Evolutionary conservation across 2,888 invertebrate genomes (phyloP).

Genomic region (Balanococcus diminutus): DNA sequence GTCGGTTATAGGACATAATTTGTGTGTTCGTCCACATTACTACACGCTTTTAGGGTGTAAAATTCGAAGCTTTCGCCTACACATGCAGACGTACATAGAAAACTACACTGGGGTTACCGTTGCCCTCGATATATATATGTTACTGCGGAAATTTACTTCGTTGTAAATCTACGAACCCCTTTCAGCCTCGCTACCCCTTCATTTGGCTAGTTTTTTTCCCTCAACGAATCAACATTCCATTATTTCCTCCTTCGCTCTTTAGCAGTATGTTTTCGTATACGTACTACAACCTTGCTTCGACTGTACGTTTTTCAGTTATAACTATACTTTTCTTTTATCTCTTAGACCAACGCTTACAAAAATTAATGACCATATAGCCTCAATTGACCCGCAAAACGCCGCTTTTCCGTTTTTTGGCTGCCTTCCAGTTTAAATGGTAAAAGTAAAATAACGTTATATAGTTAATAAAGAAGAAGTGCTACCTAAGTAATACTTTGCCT

Average conservation of each 20-base stretch:
- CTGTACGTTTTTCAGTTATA: conserved; percentile 30
- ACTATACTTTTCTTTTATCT: conserved; percentile 36
- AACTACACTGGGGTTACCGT: conserved; percentile 3
- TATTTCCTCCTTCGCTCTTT: conserved; percentile 21
- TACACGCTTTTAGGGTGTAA: conserved; percentile 23
- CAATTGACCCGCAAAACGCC: conserved; percentile 38
- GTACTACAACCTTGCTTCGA: conserved; percentile 14
- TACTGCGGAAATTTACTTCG: conserved; percentile 38
- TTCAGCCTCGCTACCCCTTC: background rate
- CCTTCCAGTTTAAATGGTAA: conserved; percentile 6
- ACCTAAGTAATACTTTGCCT: conserved; percentile 25
- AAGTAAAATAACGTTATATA: conserved; percentile 19
- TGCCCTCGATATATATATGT: conserved; percentile 16
- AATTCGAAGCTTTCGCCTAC: background rate
- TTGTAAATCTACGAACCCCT: background rate
- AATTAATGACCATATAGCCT: conserved; percentile 42
- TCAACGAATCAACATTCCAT: conserved; percentile 38
- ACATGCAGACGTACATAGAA: background rate
- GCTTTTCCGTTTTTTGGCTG: conserved; percentile 37
- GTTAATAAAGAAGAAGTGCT: conserved; percentile 38
- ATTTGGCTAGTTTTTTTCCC: conserved; percentile 9
- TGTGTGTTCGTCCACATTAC: conserved; percentile 31
- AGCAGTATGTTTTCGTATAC: conserved; percentile 3
- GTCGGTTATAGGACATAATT: conserved; percentile 24
- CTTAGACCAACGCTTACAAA: conserved; percentile 35